Conservation (phyloP, 2,113 vertebrate genomes). For the Coregonus clupeaformis region DNA sequence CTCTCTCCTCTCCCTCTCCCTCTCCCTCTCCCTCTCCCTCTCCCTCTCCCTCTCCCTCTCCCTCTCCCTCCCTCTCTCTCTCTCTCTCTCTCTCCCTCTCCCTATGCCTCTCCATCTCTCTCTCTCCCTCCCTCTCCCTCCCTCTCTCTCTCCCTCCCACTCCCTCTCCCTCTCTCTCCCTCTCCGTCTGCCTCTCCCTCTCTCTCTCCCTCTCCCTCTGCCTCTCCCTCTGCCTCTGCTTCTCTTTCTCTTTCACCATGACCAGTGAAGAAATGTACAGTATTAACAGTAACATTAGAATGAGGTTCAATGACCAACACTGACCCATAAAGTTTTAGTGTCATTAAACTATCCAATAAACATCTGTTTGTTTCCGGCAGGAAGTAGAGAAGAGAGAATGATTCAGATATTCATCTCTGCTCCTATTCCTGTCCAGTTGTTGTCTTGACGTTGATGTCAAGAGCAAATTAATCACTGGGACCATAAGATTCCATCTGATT, state of each 20-base stretch:
- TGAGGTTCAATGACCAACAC: background rate
- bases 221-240: background rate
- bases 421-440: background rate
- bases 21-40: background rate
- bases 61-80: too few species aligned
- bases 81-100: too few species aligned
- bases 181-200: background rate
- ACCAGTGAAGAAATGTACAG: background rate
- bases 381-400: background rate
- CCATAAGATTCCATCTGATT: conserved; percentile 9
- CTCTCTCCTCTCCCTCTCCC: background rate
- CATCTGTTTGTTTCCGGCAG: background rate
- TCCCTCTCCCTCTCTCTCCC: too few species aligned
- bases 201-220: background rate
- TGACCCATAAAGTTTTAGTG: background rate
- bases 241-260: background rate
- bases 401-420: background rate
- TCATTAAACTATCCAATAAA: conserved; percentile 1
- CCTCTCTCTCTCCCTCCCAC: background rate
- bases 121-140: background rate
- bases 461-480: background rate
- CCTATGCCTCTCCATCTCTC: background rate
- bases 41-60: background rate
- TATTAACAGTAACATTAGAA: too few species aligned
- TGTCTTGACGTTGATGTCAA: background rate